phyloP scores from a whole-genome alignment of 1,140 invertebrate species.

The Heliconius himera region DNA sequence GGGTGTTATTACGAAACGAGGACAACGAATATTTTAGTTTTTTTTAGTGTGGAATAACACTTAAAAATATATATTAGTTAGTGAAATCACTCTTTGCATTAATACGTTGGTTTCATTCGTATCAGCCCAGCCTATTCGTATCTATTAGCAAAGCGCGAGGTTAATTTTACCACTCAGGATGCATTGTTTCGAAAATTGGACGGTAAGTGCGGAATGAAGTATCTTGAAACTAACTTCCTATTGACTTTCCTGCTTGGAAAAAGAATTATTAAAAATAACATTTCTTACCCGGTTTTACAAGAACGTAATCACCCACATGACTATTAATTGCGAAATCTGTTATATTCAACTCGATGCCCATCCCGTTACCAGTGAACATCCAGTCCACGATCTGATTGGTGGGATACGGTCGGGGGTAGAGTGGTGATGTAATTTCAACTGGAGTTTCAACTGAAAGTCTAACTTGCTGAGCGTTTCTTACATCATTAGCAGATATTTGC shows the following conservation, averaged over 20 bases:
- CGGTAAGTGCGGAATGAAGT: not conserved
- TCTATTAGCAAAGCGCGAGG: not conserved
- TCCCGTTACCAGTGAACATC: slow-evolving; percentile 63
- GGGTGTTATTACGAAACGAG: no score
- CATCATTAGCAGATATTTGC: slow-evolving; percentile 15
- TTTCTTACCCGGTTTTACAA: slow-evolving; percentile 65
- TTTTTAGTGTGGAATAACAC: no score
- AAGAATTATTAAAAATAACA: no score
- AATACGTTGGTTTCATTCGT: no score
- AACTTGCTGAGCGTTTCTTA: slow-evolving; percentile 15
- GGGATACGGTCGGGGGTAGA: slow-evolving; percentile 59
- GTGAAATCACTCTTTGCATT: no score
- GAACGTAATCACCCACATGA: slow-evolving; percentile 55
- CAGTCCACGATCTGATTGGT: slow-evolving; percentile 60
- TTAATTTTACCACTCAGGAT: not conserved
- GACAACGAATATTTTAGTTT: no score
- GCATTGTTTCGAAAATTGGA: not conserved
- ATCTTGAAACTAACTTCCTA: not conserved
- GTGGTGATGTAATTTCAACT: slow-evolving; percentile 55
- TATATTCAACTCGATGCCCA: slow-evolving; percentile 70
- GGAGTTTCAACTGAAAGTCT: slow-evolving; percentile 47
- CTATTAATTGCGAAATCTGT: slow-evolving; percentile 63
- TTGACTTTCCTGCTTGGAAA: not conserved
- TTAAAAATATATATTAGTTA: no score
- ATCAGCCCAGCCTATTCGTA: no score